A percentile compares a stretch with the other conserved stretches of the same genome.
Conservation (phyloP, 2,113 vertebrate genomes). For the Prochilodus magdalenae region DNA sequence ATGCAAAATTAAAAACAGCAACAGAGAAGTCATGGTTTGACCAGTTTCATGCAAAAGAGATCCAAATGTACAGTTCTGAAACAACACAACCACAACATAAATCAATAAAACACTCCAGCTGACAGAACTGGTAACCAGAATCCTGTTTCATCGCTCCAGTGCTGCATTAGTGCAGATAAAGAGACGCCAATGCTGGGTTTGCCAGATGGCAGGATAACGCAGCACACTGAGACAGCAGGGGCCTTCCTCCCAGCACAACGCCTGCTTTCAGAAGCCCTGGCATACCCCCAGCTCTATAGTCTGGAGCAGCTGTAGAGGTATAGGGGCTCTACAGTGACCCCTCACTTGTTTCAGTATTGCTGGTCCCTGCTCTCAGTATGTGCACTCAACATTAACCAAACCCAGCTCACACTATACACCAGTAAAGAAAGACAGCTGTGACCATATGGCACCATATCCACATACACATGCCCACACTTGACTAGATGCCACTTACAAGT, state of each 20-base stretch:
- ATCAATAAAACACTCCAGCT: neutral
- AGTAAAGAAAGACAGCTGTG: neutral
- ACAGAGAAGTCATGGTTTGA: neutral
- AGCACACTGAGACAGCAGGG: neutral
- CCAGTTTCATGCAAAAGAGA: slow-evolving; percentile 6
- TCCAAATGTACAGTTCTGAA: neutral
- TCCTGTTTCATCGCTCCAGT: neutral
- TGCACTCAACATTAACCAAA: neutral
- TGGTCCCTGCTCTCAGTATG: slow-evolving; percentile 11
- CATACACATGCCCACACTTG: neutral
- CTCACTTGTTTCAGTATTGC: neutral
- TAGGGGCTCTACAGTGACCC: slow-evolving; percentile 3
- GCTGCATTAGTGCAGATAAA: slow-evolving; percentile 11
- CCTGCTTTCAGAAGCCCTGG: slow-evolving; percentile 10
- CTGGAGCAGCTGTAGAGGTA: neutral
- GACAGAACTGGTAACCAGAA: neutral
- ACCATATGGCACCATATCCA: neutral
- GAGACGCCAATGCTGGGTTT: neutral
- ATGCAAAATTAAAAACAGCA: neutral
- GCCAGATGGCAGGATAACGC: slow-evolving; percentile 1
- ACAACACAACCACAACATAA: neutral
- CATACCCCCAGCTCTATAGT: neutral
- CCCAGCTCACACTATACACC: neutral
- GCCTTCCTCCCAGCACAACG: neutral
- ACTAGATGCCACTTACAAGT: neutral